Evolutionary conservation across 2,797 vertebrate genomes (phyloP).

Genomic region (Emydoidea blandingii): DNA sequence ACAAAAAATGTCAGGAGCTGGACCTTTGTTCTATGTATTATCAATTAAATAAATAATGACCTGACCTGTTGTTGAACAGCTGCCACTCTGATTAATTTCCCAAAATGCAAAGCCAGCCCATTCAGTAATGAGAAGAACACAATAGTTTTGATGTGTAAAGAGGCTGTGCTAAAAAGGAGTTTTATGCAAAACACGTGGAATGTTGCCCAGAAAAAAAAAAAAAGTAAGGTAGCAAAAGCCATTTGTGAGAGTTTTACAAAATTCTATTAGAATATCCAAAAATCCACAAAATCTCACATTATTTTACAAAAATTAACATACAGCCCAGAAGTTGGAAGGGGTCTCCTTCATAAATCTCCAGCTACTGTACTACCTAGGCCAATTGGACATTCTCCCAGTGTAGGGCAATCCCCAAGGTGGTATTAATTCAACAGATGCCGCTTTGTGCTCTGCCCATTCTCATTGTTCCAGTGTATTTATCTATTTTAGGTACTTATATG

Average conservation of each 20-base stretch:
- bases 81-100: background rate
- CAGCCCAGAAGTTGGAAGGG: background rate
- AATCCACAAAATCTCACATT: background rate
- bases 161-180: fast-evolving
- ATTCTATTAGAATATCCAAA: background rate
- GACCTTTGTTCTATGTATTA: background rate
- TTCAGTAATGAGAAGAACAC: background rate
- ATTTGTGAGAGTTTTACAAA: background rate
- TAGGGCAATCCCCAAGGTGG: too few species aligned
- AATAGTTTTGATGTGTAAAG: background rate
- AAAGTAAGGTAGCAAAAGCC: background rate
- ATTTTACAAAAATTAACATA: background rate
- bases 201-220: background rate
- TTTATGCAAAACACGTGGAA: background rate
- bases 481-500: too few species aligned
- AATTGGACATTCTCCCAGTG: too few species aligned
- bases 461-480: too few species aligned
- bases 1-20: background rate
- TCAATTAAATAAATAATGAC: background rate
- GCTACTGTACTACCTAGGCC: too few species aligned
- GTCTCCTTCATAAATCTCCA: too few species aligned
- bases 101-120: background rate
- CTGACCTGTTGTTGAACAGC: background rate
- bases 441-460: too few species aligned
- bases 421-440: too few species aligned